A percentile compares a stretch with the other conserved stretches of the same genome.
Evolutionary conservation across 1,140 invertebrate species (phyloP).

Genomic region (Hycleus cichorii): DNA sequence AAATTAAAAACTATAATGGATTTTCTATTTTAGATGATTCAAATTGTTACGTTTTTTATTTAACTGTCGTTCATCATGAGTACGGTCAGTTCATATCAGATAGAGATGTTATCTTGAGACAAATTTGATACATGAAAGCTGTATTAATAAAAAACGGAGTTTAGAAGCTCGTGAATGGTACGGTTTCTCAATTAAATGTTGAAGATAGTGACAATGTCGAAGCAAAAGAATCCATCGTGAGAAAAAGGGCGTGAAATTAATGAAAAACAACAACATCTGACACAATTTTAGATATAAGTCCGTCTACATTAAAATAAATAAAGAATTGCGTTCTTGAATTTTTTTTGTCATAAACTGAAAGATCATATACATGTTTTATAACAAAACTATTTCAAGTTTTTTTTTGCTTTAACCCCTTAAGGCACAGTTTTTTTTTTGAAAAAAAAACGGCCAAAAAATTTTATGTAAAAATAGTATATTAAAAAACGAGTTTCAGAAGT

Average conservation of each 20-base stretch:
- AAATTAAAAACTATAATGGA: not conserved
- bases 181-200: not conserved
- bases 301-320: not conserved
- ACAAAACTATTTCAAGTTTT: too few species aligned
- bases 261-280: not conserved
- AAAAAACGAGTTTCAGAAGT: too few species aligned
- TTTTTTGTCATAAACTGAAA: too few species aligned
- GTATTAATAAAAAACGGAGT: slow-evolving; percentile 22
- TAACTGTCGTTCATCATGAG: too few species aligned
- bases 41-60: too few species aligned
- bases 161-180: slow-evolving; percentile 19
- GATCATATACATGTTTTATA: too few species aligned
- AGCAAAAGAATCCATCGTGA: not conserved
- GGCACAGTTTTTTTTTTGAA: too few species aligned
- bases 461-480: too few species aligned
- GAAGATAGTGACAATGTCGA: too few species aligned
- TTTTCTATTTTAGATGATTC: not conserved
- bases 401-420: too few species aligned
- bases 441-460: too few species aligned
- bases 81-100: not conserved
- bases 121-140: slow-evolving; percentile 25
- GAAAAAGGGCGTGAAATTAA: not conserved
- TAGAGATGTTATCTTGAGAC: slow-evolving; percentile 11
- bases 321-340: slow-evolving; percentile 8
- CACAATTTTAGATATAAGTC: not conserved